These are phyloP conservation scores for Enteromius argenteus DNA, from an alignment of 2,797 vertebrate genomes.

Conservation along the genomic window DNA sequence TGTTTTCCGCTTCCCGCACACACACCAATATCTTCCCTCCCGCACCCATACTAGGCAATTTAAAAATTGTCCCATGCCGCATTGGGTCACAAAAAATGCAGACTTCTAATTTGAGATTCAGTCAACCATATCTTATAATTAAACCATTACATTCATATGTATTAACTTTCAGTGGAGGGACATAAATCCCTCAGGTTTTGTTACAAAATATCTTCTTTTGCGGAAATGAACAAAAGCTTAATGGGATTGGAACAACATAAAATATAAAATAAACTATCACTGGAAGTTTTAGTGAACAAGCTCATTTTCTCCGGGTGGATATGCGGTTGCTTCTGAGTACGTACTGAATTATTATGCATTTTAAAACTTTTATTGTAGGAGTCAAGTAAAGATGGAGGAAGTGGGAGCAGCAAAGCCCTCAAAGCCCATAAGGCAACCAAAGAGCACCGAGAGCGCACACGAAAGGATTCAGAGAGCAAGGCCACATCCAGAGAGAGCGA, in stretches of 20 bases:
- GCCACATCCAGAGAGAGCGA: slow-evolving; percentile 84
- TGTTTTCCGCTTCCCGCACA: neutral
- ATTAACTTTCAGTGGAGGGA: neutral
- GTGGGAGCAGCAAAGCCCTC: slow-evolving; percentile 83
- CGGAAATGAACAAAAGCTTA: neutral
- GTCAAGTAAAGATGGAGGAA: slow-evolving; percentile 83
- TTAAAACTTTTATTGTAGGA: slow-evolving; percentile 67
- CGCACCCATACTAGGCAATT: neutral
- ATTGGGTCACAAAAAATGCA: neutral
- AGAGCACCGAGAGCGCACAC: slow-evolving; percentile 91
- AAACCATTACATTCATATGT: neutral
- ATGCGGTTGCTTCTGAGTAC: neutral
- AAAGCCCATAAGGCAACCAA: slow-evolving; percentile 93
- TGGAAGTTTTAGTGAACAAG: neutral
- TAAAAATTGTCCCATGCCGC: neutral
- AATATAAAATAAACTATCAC: neutral
- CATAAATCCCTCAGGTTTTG: neutral
- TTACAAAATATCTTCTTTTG: neutral
- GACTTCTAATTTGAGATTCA: neutral
- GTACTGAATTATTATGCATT: neutral
- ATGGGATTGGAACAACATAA: neutral
- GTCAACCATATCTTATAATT: neutral
- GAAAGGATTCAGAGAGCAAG: slow-evolving; percentile 96
- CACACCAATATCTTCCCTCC: neutral
- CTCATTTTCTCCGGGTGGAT: neutral